A percentile compares a stretch with the other conserved stretches of the same genome.
phyloP scores from a whole-genome alignment of 2,113 vertebrate species.

The Anser cygnoides region DNA sequence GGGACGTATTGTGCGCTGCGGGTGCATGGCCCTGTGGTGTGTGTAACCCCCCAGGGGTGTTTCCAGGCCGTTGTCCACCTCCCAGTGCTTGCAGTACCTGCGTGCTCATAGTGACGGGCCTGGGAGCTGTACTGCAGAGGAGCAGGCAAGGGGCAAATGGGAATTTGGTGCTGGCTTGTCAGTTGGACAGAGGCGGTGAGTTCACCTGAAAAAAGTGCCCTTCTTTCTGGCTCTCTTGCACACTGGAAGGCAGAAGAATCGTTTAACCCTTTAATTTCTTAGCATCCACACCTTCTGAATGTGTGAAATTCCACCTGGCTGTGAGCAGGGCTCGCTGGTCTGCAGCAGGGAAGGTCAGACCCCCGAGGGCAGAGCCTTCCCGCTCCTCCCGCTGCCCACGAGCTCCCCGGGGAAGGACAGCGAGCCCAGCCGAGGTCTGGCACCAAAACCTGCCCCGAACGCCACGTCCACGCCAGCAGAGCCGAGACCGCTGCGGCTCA shows the following conservation, averaged over 20 bases:
- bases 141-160: background rate
- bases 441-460: background rate
- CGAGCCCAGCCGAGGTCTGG: background rate
- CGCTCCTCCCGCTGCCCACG: background rate
- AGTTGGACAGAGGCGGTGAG: background rate
- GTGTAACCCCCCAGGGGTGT: background rate
- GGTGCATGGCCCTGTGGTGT: fast-evolving
- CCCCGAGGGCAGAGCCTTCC: background rate
- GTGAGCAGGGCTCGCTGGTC: background rate
- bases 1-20: background rate
- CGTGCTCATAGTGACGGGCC: background rate
- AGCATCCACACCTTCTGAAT: background rate
- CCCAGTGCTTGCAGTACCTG: background rate
- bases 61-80: background rate
- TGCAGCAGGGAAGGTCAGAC: background rate
- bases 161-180: background rate
- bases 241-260: background rate
- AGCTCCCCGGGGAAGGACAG: background rate
- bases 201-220: background rate
- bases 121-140: background rate
- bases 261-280: background rate
- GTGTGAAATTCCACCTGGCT: background rate
- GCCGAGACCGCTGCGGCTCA: background rate
- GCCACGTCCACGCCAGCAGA: background rate
- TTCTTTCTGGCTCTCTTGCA: background rate